These are phyloP conservation scores for Troides helena DNA, from an alignment of 2,888 invertebrate genomes.

Conservation along the genomic window DNA sequence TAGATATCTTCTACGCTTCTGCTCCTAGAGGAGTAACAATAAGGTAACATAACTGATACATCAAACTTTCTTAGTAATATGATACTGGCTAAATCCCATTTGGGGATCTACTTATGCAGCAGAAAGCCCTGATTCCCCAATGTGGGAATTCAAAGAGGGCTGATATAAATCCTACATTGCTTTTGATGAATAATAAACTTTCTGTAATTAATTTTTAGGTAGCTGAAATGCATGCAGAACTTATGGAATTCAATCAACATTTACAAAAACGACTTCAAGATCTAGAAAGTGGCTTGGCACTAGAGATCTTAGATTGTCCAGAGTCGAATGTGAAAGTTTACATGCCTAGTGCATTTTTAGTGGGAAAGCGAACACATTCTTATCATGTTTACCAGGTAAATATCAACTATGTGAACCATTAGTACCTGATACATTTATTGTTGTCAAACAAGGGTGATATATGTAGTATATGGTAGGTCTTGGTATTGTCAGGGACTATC, in stretches of 20 bases:
- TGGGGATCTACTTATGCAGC: no score
- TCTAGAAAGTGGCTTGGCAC: constrained; percentile 58
- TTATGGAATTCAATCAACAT: constrained; percentile 94
- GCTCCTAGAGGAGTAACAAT: no score
- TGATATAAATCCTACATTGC: no score
- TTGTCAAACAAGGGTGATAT: background rate
- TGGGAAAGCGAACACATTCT: constrained; percentile 82
- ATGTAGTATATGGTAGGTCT: no score
- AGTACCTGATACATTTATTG: background rate
- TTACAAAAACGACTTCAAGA: constrained; percentile 85
- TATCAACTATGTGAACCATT: background rate
- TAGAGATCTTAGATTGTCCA: constrained; percentile 62
- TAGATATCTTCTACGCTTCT: no score
- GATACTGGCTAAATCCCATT: no score
- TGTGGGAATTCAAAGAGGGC: no score
- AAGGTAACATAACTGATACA: no score
- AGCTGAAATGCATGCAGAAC: constrained; percentile 96
- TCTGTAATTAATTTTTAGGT: constrained; percentile 78
- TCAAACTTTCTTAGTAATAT: no score
- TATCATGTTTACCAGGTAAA: constrained; percentile 94
- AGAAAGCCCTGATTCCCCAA: no score
- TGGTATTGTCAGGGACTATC: no score
- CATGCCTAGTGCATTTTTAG: constrained; percentile 92
- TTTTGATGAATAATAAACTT: background rate
- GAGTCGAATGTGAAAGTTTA: constrained; percentile 87